Conservation (phyloP, 2,113 vertebrate genomes). For the Psammodynastes pulverulentus region DNA sequence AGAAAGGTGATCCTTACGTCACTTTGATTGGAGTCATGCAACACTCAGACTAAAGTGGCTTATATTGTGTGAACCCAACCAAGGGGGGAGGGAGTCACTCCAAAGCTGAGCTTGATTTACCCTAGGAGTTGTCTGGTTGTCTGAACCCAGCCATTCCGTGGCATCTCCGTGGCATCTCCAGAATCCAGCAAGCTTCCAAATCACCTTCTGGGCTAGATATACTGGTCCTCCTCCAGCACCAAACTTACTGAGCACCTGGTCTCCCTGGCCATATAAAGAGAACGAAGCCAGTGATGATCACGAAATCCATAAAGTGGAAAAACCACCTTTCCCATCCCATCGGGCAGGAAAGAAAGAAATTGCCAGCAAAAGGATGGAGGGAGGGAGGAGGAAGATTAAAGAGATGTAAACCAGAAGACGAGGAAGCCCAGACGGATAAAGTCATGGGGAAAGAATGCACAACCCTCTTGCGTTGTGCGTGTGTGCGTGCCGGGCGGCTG, state of each 20-base stretch:
- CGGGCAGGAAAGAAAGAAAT: background rate
- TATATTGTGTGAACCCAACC: background rate
- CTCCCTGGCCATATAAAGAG: background rate
- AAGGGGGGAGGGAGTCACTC: background rate
- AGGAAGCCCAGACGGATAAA: conserved; percentile 24
- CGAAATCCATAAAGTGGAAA: background rate
- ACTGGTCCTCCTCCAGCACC: background rate
- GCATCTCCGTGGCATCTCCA: background rate
- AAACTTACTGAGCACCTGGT: background rate
- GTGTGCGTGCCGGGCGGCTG: background rate
- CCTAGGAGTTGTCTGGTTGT: background rate
- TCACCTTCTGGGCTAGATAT: background rate
- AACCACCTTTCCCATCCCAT: background rate
- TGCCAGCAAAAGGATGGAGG: background rate
- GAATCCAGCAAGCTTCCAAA: background rate
- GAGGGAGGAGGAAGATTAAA: conserved; percentile 11
- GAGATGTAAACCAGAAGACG: conserved; percentile 17
- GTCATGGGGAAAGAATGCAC: conserved; percentile 25
- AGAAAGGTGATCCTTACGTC: background rate
- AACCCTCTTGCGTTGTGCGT: background rate
- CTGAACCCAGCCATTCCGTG: background rate
- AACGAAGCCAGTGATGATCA: background rate
- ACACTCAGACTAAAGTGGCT: background rate
- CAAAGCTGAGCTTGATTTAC: background rate
- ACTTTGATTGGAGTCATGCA: background rate